Evolutionary conservation across 2,113 vertebrate species (phyloP).

Genomic region (Seriola quinqueradiata): DNA sequence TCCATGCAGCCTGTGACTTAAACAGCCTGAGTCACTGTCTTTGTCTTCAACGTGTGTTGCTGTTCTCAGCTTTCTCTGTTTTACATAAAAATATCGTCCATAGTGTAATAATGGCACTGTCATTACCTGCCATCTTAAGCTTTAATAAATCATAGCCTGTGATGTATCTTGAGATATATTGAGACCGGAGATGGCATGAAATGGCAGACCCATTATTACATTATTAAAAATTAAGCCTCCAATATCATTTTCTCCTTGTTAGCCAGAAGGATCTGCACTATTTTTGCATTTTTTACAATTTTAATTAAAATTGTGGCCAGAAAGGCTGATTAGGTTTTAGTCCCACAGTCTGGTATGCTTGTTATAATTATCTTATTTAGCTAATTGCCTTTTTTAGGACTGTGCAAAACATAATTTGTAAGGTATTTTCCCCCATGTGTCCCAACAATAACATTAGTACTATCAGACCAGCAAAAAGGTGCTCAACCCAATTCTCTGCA

Average conservation of each 20-base stretch:
- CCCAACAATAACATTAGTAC: background rate
- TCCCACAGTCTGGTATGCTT: background rate
- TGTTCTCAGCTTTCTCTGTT: constrained; percentile 1
- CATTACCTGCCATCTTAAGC: background rate
- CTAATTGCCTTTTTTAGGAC: background rate
- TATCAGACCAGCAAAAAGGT: background rate
- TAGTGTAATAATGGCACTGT: background rate
- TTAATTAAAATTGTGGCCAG: background rate
- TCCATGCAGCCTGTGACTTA: constrained; percentile 5
- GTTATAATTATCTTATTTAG: background rate
- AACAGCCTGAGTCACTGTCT: background rate
- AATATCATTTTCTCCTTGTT: background rate
- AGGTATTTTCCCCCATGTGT: background rate
- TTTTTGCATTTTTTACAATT: constrained; percentile 9
- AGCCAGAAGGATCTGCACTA: constrained; percentile 10
- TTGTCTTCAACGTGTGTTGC: background rate
- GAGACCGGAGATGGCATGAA: constrained; percentile 32
- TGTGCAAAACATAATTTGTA: background rate
- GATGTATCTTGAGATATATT: constrained; percentile 36
- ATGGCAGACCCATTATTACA: constrained; percentile 46
- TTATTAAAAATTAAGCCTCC: constrained; percentile 57
- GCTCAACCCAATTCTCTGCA: background rate
- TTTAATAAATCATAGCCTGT: constrained; percentile 42
- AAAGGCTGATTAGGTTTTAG: background rate
- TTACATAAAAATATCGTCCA: constrained; percentile 8